Evolutionary conservation across 2,113 vertebrate species (phyloP), one percentile per base, ranked within the genome.

Genomic region (Equus przewalskii): DNA sequence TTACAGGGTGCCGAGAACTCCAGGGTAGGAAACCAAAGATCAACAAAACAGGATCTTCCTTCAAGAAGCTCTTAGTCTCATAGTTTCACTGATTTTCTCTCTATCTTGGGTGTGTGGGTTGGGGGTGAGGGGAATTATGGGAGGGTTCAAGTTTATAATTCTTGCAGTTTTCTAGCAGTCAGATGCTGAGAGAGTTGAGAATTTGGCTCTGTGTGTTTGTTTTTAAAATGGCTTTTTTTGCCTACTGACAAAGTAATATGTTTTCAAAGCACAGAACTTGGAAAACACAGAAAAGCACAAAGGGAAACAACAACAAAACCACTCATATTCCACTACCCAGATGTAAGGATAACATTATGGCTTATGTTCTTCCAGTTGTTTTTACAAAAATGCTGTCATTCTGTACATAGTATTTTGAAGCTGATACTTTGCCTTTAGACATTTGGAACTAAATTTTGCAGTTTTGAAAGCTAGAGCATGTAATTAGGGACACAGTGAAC

Each of bases 221-320:
- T 98, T 94, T 95, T 81, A 84, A 96, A 92, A 89, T 96, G 65
- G 51, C 26, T 90, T 67, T 79, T 28, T 49, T 82, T 62, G 41
- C 30, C 92, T 90, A 73, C 82, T 93, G 80, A 91, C 69, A 95
- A 87, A 96, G 70, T 97, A 96, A 72, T 93, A 67, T 78, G 56
- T 91, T 96, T 97, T 96, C 26, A 84, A 94, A 95, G 76, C 85
- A 93, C 76, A 94, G 94, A 92, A 87, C 79, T 79, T 94, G 36
- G 78, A 94, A 94, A 93, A 96, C 51, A 72, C 56, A 81, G 85
- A 95, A 95, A 96, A 97, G 21, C 67, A 92, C 76, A 94, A 97
- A 95, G 82, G 81, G 67, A 92, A 94, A 89, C 67, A 89, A 80
- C 36, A 96, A 82, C 62, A 96, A 56, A 83, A 54, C 83, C 33